Evolutionary conservation across 2,888 invertebrate genomes (phyloP), one percentile per base, ranked within the genome.

Genomic region (Microctonus hyperodae): DNA sequence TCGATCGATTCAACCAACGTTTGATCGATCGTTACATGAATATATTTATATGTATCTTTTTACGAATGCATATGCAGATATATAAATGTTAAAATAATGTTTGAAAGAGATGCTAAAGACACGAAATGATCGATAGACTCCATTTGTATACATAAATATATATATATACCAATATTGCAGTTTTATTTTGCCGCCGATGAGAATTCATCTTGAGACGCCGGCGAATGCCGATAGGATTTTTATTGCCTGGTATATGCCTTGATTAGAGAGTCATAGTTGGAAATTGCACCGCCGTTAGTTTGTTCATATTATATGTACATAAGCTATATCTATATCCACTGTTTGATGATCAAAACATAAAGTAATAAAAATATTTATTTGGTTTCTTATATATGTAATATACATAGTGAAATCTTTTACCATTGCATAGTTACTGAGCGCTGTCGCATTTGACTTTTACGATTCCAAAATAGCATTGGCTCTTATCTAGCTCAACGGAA

Each of bases 1-100:
- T 72, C 70, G 70, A 70, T 72, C 68, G 67, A 61, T 44, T 44
- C 28, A 48, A 65, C 68, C 48, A 67, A 61, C 61, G 55, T 62
- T 72, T 70, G 72, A 72, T 72, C 69, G 72, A 72, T 72, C 64
- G 65, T 51, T 25, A 33, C 59, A 55, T 59, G 59, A 51, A 51
- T 40, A 13, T 44, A 33, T 33, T 20, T 33, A 20, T 35, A 56
- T 16, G 16, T 25, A 20, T 16, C 2, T 20, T 20, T 25, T 10
- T 44, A 25, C 20, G n/a, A n/a, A 44, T 44, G n/a, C 4, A 22
- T 40, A 40, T 28, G 44, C 23, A n/a, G 23, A 31, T 23, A 25
- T 11, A 31, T 48, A 31, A n/a, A n/a, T n/a, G n/a, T n/a, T n/a
- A n/a, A n/a, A n/a, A n/a, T n/a, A n/a, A n/a, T 28, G 28, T 28